phyloP scores from a whole-genome alignment of 2,113 vertebrate genomes.

The Chitala chitala region DNA sequence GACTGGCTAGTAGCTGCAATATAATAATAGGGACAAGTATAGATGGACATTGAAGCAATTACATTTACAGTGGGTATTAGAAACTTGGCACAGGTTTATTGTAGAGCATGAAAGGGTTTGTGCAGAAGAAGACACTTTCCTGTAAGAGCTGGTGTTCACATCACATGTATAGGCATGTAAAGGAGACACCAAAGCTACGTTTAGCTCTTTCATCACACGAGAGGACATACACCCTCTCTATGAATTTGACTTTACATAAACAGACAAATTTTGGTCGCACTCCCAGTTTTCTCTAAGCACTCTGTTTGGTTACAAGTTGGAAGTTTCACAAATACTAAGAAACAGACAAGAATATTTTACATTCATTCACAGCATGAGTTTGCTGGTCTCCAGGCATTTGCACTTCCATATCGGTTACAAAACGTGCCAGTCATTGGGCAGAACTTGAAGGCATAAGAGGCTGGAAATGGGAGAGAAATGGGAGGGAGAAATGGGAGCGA shows the following conservation, averaged over 20 bases:
- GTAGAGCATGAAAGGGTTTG: not conserved
- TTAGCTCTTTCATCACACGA: not conserved
- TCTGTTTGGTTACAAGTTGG: conserved; percentile 5
- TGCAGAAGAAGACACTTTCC: no score
- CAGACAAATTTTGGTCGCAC: conserved; percentile 6
- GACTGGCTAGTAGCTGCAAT: not conserved
- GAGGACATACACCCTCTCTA: not conserved
- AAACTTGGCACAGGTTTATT: not conserved
- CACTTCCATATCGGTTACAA: not conserved
- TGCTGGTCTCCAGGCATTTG: not conserved
- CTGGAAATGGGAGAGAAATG: no score
- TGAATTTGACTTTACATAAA: not conserved
- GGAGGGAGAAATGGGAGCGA: no score
- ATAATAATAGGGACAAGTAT: not conserved
- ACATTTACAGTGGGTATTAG: not conserved
- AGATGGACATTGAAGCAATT: not conserved
- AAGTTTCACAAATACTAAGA: not conserved
- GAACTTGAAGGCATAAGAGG: not conserved
- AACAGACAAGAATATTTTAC: conserved; percentile 16
- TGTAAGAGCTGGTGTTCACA: no score
- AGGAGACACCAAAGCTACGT: no score
- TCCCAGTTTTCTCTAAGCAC: not conserved
- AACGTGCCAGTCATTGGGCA: not conserved
- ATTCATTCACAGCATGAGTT: not conserved
- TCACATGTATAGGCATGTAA: no score